Evolutionary conservation across 2,888 invertebrate genomes (phyloP), one percentile per base, ranked within the genome.

Genomic region (Eretmocerus hayati): DNA sequence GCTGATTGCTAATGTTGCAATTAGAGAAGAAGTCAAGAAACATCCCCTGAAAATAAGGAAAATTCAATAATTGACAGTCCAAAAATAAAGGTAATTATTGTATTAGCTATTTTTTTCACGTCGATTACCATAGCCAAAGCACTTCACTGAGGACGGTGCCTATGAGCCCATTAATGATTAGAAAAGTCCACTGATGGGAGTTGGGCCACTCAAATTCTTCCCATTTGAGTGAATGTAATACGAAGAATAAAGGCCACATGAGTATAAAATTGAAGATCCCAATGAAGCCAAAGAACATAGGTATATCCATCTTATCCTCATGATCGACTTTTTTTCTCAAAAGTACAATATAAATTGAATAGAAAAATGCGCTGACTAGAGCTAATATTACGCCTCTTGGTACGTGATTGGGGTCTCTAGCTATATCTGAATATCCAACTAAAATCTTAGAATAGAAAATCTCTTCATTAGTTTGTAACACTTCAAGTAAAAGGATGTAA

Each of bases 251-350:
- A 46, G 90, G 90, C 92, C 95, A 96, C 60, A 92, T 74, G 15
- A 91, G 73, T 48, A 90, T 73, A n/a, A 90, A 75, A 72, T 89
- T 91, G 67, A 92, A 90, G 37, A 96, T 77, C 4, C 97, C 96
- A 56, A 97, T 91, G 68, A 96, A 89, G 53, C 96, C 96, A 72
- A 96, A 94, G 74, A 97, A 91, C 75, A 96, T 80, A 46, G 93
- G 90, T 62, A 94, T 88, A 73, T 95, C 93, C 71, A 97, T 84
- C 69, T 89, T 89, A 63, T 94, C 93, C 67, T 94, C 93, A 64
- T 88, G 87, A 66, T 92, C 88, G 54, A 92, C 85, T 74, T 89
- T 87, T 61, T 86, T 78, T 59, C 88, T 81, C 45, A 94, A 81
- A 65, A 93, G 81, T 50, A 95, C 87, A 59, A 96, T 79, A 74